These are phyloP conservation scores for Smittia aterrima DNA, from an alignment of 2,888 invertebrate species.

Conservation along the genomic window DNA sequence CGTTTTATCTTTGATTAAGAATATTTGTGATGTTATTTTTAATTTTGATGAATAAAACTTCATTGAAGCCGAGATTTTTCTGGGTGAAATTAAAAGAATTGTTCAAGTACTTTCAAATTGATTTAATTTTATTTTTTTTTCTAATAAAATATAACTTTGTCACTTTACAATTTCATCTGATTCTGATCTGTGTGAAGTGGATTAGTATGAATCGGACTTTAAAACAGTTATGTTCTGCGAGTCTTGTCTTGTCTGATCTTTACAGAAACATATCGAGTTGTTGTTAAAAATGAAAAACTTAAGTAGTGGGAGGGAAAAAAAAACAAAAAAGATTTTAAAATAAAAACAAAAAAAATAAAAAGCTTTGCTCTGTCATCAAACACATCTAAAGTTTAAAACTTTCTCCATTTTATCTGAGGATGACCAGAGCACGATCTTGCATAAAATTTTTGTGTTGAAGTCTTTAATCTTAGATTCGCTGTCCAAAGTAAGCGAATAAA, in stretches of 20 bases:
- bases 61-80: not conserved
- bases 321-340: not conserved
- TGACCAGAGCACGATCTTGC: too few species aligned
- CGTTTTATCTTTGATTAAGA: slow-evolving; percentile 18
- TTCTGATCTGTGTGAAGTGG: not conserved
- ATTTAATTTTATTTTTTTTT: slow-evolving; percentile 8
- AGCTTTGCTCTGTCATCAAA: not conserved
- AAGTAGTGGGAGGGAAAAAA: not conserved
- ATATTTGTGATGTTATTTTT: slow-evolving; percentile 37
- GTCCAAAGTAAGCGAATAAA: too few species aligned
- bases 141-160: slow-evolving; percentile 36
- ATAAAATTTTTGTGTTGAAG: too few species aligned
- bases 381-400: too few species aligned
- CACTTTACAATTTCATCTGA: slow-evolving; percentile 12
- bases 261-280: not conserved
- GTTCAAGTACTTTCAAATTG: slow-evolving; percentile 4
- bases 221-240: too few species aligned
- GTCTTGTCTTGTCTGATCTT: too few species aligned
- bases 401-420: too few species aligned
- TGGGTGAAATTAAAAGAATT: slow-evolving; percentile 7
- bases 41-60: slow-evolving; percentile 11
- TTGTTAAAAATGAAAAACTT: not conserved
- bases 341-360: not conserved
- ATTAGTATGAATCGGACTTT: too few species aligned
- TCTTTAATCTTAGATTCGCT: too few species aligned